These are phyloP conservation scores for Mythimna lalbum DNA, from an alignment of 2,888 invertebrate species.

Conservation along the genomic window DNA sequence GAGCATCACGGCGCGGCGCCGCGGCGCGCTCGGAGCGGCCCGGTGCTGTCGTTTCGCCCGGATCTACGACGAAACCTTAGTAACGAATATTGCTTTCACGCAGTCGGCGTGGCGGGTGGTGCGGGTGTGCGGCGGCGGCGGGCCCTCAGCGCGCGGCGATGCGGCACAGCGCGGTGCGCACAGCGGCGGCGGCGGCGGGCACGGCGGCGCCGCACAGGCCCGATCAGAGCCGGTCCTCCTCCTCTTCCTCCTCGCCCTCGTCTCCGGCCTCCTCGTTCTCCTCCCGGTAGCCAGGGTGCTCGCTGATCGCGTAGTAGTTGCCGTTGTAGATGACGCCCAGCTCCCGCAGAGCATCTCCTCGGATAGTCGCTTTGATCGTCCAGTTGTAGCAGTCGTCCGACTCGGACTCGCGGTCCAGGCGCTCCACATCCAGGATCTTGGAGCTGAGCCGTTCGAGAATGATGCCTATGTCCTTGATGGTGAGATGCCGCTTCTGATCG, in stretches of 20 bases:
- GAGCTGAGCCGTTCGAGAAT: constrained; percentile 97
- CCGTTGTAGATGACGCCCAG: constrained; percentile 98
- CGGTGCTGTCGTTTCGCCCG: constrained; percentile 45
- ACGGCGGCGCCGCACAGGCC: constrained; percentile 89
- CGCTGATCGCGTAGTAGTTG: constrained; percentile 98
- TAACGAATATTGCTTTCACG: constrained; percentile 63
- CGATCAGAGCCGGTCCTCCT: constrained; percentile 93
- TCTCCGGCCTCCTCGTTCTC: constrained; percentile 96
- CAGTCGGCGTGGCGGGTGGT: constrained; percentile 39
- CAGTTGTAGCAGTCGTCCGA: constrained; percentile 98
- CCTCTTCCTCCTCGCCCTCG: constrained; percentile 96
- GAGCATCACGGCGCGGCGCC: constrained; percentile 57
- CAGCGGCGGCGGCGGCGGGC: constrained; percentile 85
- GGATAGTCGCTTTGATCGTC: constrained; percentile 98
- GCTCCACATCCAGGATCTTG: constrained; percentile 98
- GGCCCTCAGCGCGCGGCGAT: constrained; percentile 80
- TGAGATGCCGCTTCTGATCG: constrained; percentile 97
- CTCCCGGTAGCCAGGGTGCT: constrained; percentile 98
- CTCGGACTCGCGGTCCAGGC: constrained; percentile 97
- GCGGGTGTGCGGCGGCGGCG: constrained; percentile 63
- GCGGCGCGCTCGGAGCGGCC: constrained; percentile 36
- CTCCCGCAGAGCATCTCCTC: constrained; percentile 97
- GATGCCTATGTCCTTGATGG: constrained; percentile 98
- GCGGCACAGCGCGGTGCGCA: constrained; percentile 85
- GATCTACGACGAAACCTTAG: constrained; percentile 54